Base-by-base conservation (phyloP, 53 echinoderm and acorn worm genomes). In the Holothuria scabra region DNA sequence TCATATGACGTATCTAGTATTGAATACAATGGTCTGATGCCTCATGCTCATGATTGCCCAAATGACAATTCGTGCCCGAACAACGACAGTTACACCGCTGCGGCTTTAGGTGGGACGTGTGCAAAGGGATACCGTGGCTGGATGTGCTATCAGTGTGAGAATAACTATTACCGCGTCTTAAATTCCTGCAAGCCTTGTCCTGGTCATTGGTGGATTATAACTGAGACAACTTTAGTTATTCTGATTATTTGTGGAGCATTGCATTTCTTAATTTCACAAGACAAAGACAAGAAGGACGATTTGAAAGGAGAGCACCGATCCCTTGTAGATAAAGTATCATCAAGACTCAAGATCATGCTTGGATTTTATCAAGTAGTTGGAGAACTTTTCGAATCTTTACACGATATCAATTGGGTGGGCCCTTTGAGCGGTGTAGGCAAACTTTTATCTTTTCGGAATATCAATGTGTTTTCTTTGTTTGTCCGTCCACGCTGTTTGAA, bases 361-460 rank as follows among this genome's bases (percentile, higher is more conserved):
- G 67, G 67, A 12, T 67, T 67, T 67, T 67, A 67, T 30, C 67
- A 67, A 37, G 67, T 67, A 34, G 33, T 67, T 25, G 67, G 67
- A 34, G 67, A 67, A 32, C 67, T 67, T 7, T 30, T 67, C 1
- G 67, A 67, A 12, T 32, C 32, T 16, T 67, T 67, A 34, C 67
- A 67, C 29, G 67, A 37, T 30, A 37, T 67, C 4, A 67, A 37
- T 32, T 67, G 67, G 67, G 67, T 37, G 29, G 67, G 67, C 3
- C 14, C 26, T 31, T 67, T 67, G 32, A 32, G 37, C 16, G 20
- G 37, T 32, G 33, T 67, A 31, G 67, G 28, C 32, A 37, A 28
- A 30, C 26, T 67, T 11, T 34, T 67, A 12, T 7, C 31, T 3
- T 20, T 67, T 23, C 67, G 32, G 1, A 67, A 67, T 14, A 34